These are phyloP conservation scores for Cyrtorhinus lividipennis DNA, from an alignment of 1,140 invertebrate species.

Conservation along the genomic window DNA sequence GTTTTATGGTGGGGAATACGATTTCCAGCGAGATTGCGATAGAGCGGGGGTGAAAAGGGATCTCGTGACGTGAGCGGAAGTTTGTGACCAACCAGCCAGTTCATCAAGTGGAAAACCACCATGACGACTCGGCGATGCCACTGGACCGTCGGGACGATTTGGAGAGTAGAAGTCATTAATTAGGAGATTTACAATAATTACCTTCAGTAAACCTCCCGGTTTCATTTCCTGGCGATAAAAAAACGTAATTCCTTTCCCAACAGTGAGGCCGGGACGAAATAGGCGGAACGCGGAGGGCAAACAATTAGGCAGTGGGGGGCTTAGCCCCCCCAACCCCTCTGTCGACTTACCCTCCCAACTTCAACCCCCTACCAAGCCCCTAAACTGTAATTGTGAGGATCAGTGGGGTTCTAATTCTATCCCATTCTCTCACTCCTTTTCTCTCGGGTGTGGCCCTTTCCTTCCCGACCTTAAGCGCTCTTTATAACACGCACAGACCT, in stretches of 20 bases:
- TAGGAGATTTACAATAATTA: conserved; percentile 5
- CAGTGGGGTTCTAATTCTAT: neutral
- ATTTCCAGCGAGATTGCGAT: too few relatives aligned
- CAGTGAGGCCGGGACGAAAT: neutral
- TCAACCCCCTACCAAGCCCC: neutral
- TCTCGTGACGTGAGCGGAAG: too few relatives aligned
- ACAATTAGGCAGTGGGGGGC: neutral
- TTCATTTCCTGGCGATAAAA: conserved; percentile 9
- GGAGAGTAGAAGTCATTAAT: neutral
- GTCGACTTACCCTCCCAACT: neutral
- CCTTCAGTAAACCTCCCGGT: neutral
- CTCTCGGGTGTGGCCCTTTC: neutral
- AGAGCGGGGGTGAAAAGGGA: too few relatives aligned
- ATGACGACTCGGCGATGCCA: neutral
- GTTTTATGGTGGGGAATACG: too few relatives aligned
- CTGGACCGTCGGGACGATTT: neutral
- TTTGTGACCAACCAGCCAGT: too few relatives aligned
- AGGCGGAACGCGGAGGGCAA: neutral
- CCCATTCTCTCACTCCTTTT: neutral
- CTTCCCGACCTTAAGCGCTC: too few relatives aligned
- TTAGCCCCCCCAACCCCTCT: neutral
- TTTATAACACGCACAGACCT: too few relatives aligned
- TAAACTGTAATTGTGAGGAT: conserved; percentile 8
- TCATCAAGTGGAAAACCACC: neutral
- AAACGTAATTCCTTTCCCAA: neutral